phyloP scores from a whole-genome alignment of 2,797 vertebrate genomes.

The Decapterus maruadsi region DNA sequence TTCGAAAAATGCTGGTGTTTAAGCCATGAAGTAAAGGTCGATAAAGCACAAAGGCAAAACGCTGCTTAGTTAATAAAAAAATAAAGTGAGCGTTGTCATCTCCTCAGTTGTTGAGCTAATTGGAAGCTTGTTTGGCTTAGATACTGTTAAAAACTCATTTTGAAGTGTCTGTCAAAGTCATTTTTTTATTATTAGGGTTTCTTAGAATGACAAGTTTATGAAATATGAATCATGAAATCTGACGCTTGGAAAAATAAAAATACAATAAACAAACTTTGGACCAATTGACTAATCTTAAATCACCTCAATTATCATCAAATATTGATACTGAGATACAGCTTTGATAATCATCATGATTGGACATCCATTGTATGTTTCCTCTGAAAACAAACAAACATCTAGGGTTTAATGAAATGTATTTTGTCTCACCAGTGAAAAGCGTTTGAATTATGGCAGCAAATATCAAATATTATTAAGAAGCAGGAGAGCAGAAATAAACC shows the following conservation, averaged over 20 bases:
- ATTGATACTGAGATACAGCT: background rate
- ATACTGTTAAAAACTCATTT: conserved; percentile 14
- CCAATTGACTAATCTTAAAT: conserved; percentile 3
- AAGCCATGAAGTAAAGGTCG: conserved; percentile 73
- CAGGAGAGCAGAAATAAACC: conserved; percentile 20
- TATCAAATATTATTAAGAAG: conserved; percentile 27
- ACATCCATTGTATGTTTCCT: background rate
- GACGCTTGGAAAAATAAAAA: background rate
- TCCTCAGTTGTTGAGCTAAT: conserved; percentile 15
- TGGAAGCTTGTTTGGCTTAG: conserved; percentile 29
- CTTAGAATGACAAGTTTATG: background rate
- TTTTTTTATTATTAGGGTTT: conserved; percentile 4
- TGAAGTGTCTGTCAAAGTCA: conserved; percentile 8
- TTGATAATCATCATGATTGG: background rate
- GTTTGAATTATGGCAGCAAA: conserved; percentile 18
- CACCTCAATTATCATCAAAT: background rate
- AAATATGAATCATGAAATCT: background rate
- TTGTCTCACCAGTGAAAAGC: background rate
- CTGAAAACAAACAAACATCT: background rate
- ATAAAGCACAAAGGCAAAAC: conserved; percentile 69
- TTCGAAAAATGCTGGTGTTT: conserved; percentile 70
- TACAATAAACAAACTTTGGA: background rate
- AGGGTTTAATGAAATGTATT: background rate
- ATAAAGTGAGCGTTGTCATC: conserved; percentile 23
- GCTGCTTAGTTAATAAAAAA: conserved; percentile 61